These are phyloP conservation scores for Ectemnius continuus DNA, from an alignment of 2,888 invertebrate species.

Conservation along the genomic window DNA sequence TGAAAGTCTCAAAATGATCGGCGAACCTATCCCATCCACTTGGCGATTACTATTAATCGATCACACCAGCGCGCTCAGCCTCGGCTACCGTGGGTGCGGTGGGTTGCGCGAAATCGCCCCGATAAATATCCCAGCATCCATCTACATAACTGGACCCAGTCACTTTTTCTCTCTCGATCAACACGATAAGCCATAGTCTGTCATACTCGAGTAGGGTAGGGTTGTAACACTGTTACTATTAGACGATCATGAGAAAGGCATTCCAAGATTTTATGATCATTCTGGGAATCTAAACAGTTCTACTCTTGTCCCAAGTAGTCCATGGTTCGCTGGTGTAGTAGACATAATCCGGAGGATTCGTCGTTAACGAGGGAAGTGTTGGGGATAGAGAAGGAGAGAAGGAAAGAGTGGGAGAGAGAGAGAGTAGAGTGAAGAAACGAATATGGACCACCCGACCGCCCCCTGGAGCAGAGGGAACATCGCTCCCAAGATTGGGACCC, in stretches of 20 bases:
- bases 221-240: no score
- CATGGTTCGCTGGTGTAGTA: no score
- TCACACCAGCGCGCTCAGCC: background rate
- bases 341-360: no score
- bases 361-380: conserved; percentile 1
- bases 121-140: background rate
- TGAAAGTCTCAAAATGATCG: conserved; percentile 58
- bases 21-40: conserved; percentile 43
- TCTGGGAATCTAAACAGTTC: no score
- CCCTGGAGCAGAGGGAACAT: conserved; percentile 26
- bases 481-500: conserved; percentile 25
- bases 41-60: conserved; percentile 50
- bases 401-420: background rate
- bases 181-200: no score
- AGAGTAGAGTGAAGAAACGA: conserved; percentile 39
- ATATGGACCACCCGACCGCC: conserved; percentile 58
- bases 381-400: no score
- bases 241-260: no score
- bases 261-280: no score
- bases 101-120: background rate
- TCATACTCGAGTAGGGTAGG: no score
- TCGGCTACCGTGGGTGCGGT: background rate
- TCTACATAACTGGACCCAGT: no score
- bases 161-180: no score
- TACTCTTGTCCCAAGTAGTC: no score